Conservation (phyloP, 2,113 vertebrate species). For the Tringa solitaria region DNA sequence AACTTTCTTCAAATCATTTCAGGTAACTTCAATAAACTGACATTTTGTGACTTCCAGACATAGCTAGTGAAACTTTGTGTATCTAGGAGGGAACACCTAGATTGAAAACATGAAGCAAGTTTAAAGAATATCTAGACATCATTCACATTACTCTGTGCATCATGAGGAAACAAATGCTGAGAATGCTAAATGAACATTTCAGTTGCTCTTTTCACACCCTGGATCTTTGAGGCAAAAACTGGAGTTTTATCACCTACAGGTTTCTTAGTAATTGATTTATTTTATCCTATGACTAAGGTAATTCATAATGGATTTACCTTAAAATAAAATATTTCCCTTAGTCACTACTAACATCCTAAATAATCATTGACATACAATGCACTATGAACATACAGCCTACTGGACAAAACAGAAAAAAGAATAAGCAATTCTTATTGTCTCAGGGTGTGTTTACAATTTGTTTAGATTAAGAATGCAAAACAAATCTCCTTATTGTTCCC, state of each 20-base stretch:
- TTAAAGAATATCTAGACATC: neutral
- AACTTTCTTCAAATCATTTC: neutral
- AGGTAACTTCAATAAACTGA: neutral
- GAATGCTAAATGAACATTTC: neutral
- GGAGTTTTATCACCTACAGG: neutral
- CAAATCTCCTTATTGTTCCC: neutral
- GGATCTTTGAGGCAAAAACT: neutral
- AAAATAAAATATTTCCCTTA: neutral
- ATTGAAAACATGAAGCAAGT: neutral
- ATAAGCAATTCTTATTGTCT: neutral
- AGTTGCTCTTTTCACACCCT: neutral
- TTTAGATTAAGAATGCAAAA: neutral
- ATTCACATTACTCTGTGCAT: neutral
- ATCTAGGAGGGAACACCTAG: neutral
- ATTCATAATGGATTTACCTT: neutral
- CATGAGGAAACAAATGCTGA: neutral
- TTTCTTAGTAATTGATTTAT: neutral
- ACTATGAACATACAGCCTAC: neutral
- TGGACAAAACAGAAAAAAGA: neutral
- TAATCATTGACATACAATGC: neutral
- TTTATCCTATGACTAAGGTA: neutral
- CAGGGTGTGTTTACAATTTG: neutral
- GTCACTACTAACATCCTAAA: neutral
- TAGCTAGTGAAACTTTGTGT: neutral
- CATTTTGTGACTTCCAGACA: neutral